Evolutionary conservation across 2,797 vertebrate genomes (phyloP).

Genomic region (Chelonia mydas): DNA sequence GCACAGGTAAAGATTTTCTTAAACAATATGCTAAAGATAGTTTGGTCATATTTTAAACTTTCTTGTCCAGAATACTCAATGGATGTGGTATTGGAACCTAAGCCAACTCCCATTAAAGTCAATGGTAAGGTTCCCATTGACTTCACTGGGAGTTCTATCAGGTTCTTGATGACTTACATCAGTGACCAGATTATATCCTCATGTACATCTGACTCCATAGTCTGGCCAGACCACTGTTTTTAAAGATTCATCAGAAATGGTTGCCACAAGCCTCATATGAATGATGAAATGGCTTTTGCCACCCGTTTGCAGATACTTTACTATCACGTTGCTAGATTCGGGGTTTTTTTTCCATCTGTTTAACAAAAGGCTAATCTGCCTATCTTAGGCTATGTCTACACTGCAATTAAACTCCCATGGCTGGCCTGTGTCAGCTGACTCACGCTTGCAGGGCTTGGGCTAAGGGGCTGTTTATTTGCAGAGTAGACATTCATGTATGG

Average conservation of each 20-base stretch:
- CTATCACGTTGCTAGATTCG: not conserved
- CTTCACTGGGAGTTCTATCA: not conserved
- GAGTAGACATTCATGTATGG: not conserved
- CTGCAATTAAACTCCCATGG: not conserved
- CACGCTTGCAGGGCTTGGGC: not conserved
- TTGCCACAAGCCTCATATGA: not conserved
- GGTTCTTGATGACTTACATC: not conserved
- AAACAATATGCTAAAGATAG: not conserved
- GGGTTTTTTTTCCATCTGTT: no score
- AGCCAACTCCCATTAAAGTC: rapidly evolving
- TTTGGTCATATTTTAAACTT: not conserved
- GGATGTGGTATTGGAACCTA: not conserved
- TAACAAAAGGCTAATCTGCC: not conserved
- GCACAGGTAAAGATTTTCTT: not conserved
- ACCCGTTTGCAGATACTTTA: not conserved
- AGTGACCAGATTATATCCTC: not conserved
- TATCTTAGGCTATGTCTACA: not conserved
- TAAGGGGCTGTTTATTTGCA: not conserved
- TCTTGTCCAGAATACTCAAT: not conserved
- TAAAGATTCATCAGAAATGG: not conserved
- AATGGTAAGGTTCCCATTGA: rapidly evolving
- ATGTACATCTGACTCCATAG: not conserved
- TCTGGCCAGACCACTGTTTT: not conserved
- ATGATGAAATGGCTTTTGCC: not conserved
- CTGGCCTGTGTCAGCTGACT: not conserved